Conservation (phyloP, 64 coral and sea anemone genomes). For the Pocillopora damicornis region DNA sequence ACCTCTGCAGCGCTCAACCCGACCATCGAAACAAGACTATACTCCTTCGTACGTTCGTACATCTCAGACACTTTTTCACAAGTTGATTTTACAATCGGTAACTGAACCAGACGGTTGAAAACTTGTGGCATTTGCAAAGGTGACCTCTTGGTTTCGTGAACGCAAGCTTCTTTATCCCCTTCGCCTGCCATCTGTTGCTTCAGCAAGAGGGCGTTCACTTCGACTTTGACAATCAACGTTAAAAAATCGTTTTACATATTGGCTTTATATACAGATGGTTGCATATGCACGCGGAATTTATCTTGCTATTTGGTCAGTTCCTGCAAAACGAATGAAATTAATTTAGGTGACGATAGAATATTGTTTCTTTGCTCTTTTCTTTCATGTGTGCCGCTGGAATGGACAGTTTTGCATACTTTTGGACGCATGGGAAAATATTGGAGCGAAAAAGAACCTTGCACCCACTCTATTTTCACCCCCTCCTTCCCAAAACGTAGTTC, state of each 20-base stretch:
- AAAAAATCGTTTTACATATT: neutral
- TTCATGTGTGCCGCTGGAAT: no score
- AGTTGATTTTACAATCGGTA: constrained; percentile 1
- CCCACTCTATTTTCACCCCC: no score
- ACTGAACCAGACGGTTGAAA: constrained; percentile 3
- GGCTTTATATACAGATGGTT: neutral
- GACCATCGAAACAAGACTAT: neutral
- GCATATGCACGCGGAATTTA: constrained; percentile 9
- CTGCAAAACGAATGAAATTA: neutral
- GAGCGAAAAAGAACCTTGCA: no score
- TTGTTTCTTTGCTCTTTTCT: neutral
- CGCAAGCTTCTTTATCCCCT: neutral
- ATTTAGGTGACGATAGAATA: neutral
- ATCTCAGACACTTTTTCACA: neutral
- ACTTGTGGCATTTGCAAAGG: neutral
- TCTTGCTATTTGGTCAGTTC: neutral
- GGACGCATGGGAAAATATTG: no score
- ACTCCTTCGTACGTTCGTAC: neutral
- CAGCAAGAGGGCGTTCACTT: neutral
- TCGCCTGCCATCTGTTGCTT: neutral
- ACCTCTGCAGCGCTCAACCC: constrained; percentile 8
- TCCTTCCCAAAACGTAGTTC: no score
- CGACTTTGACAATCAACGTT: neutral
- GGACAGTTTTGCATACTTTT: no score
- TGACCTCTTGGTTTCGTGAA: neutral